Base-by-base conservation (phyloP, 2,113 vertebrate genomes). In the Monopterus albus region DNA sequence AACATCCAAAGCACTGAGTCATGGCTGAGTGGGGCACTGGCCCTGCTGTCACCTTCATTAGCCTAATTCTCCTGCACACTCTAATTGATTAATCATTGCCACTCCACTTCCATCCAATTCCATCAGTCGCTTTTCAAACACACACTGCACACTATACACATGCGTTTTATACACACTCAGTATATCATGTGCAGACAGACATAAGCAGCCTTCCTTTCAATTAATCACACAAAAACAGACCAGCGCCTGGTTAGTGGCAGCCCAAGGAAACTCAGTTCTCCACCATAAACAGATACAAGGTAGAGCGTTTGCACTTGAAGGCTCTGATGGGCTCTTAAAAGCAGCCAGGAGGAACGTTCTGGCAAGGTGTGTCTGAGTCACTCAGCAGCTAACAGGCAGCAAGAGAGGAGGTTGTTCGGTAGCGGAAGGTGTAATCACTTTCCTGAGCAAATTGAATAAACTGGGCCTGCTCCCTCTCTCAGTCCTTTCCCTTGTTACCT, bases 61-160 rank as follows among this genome's bases (percentile, higher is more conserved):
- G 78, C 23, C 47, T 80, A 65, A 85, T 78, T 82, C 72, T 72
- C 52, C 55, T 39, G 33, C 15, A 7, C 82, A 79, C 66, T 81
- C 52, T 85, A 85, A 89, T 89, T 88, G 86, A 89, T 87, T 88
- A 78, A 88, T 83, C 75, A 88, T 82, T 31, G 58, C 65, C 72
- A 62, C 62, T 80, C 75, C 49, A 78, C 71, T 56, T 69, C 64
- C 21, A 4, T 78, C 69, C 61, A 79, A 13, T 57, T 58, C 63
- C 57, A 66, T 81, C 82, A 78, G 43, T 67, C 72, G 68, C 76
- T 46, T 75, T 39, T 69, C 39, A 60, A 36, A 65, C 72, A 55
- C 50, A 58, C 65, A 53, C 50, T 26, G 23, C 18, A 53, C 12
- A 50, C 2, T 20, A 11, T 26, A 65, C 31, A 36, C 31, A 14